Evolutionary conservation across 2,888 invertebrate genomes (phyloP), one percentile per base, ranked within the genome.

Genomic region (Thereva unica): DNA sequence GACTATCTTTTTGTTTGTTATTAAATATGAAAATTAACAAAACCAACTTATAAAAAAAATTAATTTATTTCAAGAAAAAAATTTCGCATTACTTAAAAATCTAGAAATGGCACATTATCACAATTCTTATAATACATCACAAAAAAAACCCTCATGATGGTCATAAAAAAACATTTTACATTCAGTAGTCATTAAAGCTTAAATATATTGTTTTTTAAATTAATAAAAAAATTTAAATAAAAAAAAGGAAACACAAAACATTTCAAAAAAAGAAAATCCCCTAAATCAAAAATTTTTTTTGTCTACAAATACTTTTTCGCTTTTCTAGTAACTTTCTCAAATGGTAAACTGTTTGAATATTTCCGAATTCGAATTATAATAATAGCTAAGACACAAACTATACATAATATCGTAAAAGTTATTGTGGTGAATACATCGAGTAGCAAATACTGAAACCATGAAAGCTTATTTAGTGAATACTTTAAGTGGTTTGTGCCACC

Each of bases 301-400:
- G 3, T 35, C 50, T 40, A 61, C 41, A 61, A 41, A 40, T 50
- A 10, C 34, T 61, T 61, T 34, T 61, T 61, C 10, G 65, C 66
- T n/a, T 72, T 71, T 35, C 73, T 68, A 5, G 74, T 74, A 38
- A 74, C 71, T 66, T 71, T 71, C 67, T 74, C 73, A 57, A 73
- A 71, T 38, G 74, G 74, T 41, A 74, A 69, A 64, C 73, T 74
- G 35, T 73, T 73, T 23, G 74, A 74, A 68, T 74, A 74, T 8
- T 69, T 67, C 42, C 71, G 69, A 67, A 72, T 70, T 67, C 72
- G 71, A 37, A 71, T 59, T n/a, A 68, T 44, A 53, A 64, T 49
- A 35, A 50, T 8, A 54, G 49, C 45, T 6, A 70, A 23, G 9
- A 65, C 38, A n/a, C 34, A 6, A 9, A 61, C 9, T 34, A 64